Base-by-base conservation (phyloP, 2,797 vertebrate genomes). In the Microctenopoma steveboyesi region DNA sequence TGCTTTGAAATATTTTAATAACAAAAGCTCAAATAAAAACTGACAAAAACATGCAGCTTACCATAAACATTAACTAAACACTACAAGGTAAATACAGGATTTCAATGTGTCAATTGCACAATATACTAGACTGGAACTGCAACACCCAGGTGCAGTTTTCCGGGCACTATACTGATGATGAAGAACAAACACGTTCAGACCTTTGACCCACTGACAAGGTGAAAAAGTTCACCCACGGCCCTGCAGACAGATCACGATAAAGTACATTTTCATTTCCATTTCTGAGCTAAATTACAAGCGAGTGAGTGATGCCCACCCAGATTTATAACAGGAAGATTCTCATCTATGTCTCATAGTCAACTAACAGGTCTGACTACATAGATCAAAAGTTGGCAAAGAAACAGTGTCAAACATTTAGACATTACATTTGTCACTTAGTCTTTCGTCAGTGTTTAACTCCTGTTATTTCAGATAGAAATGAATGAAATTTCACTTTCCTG, bases 341-440 rank as follows among this genome's bases (percentile, higher is more conserved):
- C 59, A 43, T 22, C 37, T 13, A 39, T 69, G 52, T 68, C 43
- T 79, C 60, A 63, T 27, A 71, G 69, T 70, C 22, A 71, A 67
- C 67, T 0, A 87, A 89, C 88, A 69, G 75, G 82, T 86, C 39
- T 5, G 61, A 88, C 82, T 27, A 70, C 79, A 79, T 68, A 1
- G 15, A 50, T 72, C 27, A 51, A 68, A 77, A 3, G 28, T 27
- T 68, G 30, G n/a, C 12, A 52, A 52, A 71, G 14, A 4, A 45
- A 7, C 50, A 6, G 4, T 42, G 22, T 45, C 60, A 48, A 52
- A 33, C 12, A 3, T 46, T 55, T 12, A 51, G 22, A 7, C 16
- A 47, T 14, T 9, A 64, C n/a, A 11, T 7, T 12, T 15, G 3
- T 50, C 10, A 54, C 7, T 43, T 42, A 40, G 16, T 74, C 13